Base-by-base conservation (phyloP, 2,797 vertebrate genomes). In the Pseudocheirus occidentalis region DNA sequence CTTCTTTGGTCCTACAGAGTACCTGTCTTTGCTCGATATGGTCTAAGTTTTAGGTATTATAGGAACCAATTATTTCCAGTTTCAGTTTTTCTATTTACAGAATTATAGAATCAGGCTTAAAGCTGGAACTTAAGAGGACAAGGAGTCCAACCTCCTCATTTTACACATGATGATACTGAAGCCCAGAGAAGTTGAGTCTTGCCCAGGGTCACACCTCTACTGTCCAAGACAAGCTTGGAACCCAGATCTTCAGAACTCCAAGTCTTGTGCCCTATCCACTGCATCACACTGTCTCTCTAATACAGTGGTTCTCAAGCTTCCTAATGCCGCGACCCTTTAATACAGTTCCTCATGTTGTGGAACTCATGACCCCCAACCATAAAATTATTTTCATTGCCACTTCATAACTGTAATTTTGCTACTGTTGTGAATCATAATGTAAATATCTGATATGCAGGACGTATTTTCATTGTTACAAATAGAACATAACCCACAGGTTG, bases 1-100 rank as follows among this genome's bases (percentile, higher is more conserved):
- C 11, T 52, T 93, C 92, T 53, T 90, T 21, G 73, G 21, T 93
- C 0, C 1, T 16, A 1, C 73, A 96, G 0, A 81, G 1, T 13
- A n/a, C 34, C 95, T 93, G 14, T 87, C 91, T 96, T 97, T 97
- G 10, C 56, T 13, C 24, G 53, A 94, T 93, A 89, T 27, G 27
- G 40, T 46, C 96, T 91, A 94, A 96, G 95, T 96, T 96, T 97
- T 91, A 90, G 94, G 0, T 91, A 81, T 52, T 73, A 93, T 87
- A 27, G 66, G 59, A 92, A 55, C 92, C 59, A 52, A 40, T 92
- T 90, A 96, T 93, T 97, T 95, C 89, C 94, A 95, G 90, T 96
- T 96, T 96, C 92, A 21, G n/a, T 55, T 95, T 96, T 95, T 95
- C 91, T 92, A 21, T 96, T 97, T 94, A 92, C 95, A 90, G 95